Evolutionary conservation across 2,113 vertebrate species (phyloP), one percentile per base, ranked within the genome.

Genomic region (Brachypteracias leptosomus): DNA sequence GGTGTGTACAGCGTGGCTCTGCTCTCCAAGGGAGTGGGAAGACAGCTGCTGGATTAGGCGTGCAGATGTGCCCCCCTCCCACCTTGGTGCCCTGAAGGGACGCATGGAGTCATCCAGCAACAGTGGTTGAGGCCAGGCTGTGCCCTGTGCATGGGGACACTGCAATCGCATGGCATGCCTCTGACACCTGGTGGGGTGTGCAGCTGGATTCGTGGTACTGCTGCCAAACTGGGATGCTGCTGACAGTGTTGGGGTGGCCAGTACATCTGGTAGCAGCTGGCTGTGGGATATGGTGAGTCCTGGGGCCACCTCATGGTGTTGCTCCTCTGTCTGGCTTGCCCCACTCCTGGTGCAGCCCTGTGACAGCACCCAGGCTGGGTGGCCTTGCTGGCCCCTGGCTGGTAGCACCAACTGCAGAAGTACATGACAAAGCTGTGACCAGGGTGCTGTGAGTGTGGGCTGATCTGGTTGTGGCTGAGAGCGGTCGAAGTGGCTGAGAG

Each of bases 81-180:
- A 25, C 40, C 57, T 7, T 16, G 9, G 25, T 9, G 8, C 26
- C 36, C 13, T 0, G 3, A 3, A 3, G 8, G 17, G 33, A 40
- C 28, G 2, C 33, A 1, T 10, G 51, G 8, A 33, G 55, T 54
- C 22, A 9, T 31, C 16, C 5, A 25, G n/a, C 35, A 36, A 52
- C 33, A 46, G 40, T 5, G 3, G 24, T 28, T 6, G 35, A 59
- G 76, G 17, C 44, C 2, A 7, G 24, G 16, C 72, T 44, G 29
- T 61, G 42, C 44, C 46, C 29, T 14, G 3, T 1, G 4, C 1
- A 0, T 2, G 16, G 52, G 57, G 47, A 35, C 2, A 4, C n/a
- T 40, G 36, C 85, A n/a, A 0, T 66, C 3, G 4, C 3, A 1
- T 6, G 36, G 25, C 1, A 4, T 24, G 35, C 62, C 36, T 67